Evolutionary conservation across 2,113 vertebrate genomes (phyloP).

Genomic region (Ophthalmolycus amberensis): DNA sequence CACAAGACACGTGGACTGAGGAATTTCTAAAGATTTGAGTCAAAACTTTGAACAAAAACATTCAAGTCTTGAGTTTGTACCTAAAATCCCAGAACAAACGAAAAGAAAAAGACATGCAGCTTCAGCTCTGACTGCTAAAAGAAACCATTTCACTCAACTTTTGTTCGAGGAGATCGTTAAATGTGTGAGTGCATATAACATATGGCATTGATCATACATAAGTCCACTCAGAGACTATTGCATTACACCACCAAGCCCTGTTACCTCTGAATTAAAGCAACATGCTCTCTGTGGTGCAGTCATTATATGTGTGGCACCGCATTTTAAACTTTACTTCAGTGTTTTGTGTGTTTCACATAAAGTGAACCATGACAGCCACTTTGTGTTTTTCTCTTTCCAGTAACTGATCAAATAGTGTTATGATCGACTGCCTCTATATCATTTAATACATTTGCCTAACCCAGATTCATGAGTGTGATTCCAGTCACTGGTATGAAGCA

Average conservation of each 20-base stretch:
- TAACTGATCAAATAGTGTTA: conserved; percentile 18
- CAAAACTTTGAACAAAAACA: not conserved
- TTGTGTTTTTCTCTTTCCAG: conserved; percentile 29
- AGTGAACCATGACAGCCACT: conserved; percentile 14
- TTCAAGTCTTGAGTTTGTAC: conserved; percentile 6
- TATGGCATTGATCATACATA: conserved; percentile 48
- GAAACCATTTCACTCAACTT: conserved; percentile 18
- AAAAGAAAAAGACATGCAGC: not conserved
- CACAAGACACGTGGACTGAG: not conserved
- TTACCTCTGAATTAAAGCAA: conserved; percentile 40
- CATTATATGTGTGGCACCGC: conserved; percentile 27
- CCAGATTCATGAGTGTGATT: conserved; percentile 43
- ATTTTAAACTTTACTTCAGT: conserved; percentile 8
- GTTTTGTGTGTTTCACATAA: conserved; percentile 26
- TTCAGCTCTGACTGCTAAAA: conserved; percentile 18
- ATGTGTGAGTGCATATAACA: conserved; percentile 43
- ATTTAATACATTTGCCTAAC: conserved; percentile 49
- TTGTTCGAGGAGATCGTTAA: conserved; percentile 6
- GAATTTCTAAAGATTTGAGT: not conserved
- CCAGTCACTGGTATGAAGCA: conserved; percentile 57
- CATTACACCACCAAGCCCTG: conserved; percentile 46
- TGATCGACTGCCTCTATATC: conserved; percentile 24
- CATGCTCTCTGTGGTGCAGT: conserved; percentile 36
- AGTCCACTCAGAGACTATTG: conserved; percentile 38
- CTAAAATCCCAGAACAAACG: conserved; percentile 1